Base-by-base conservation (phyloP, 2,888 invertebrate genomes). In the Cataglyphis livida region DNA sequence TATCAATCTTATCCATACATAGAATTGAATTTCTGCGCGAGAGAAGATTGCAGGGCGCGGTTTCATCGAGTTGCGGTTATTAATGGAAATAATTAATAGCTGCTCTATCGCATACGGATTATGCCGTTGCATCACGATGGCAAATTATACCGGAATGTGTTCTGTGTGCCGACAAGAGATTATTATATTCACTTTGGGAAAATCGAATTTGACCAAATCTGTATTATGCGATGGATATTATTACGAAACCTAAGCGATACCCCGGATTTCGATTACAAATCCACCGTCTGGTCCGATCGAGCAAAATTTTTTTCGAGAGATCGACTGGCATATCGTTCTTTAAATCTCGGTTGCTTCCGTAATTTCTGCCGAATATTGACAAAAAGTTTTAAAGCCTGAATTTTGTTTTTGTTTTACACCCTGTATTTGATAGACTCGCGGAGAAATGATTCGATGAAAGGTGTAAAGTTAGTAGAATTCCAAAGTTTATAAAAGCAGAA, bases 1-100 rank as follows among this genome's bases (percentile, higher is more conserved):
- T 10, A 12, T 48, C n/a, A 35, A 51, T 75, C 21, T 54, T n/a
- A 38, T 28, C 41, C 3, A 48, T 48, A 44, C 44, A 4, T 5
- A n/a, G 38, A 76, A 51, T 54, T 38, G n/a, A 38, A 70, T 76
- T 68, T 54, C 38, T 41, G 28, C 28, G 21, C 12, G 28, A 15
- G 1, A 51, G 41, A 15, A 41, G 51, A 51, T 51, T 7, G 18
- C n/a, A n/a, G 7, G n/a, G 7, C 15, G 38, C 25, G 41, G 12
- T 3, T 12, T 15, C 44, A 21, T 32, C 41, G 32, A 18, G 54
- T 57, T 57, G 25, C 38, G 32, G 21, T 71, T 28, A 32, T 41
- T 78, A 57, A 78, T 71, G 57, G 32, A 57, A 78, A 44, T 78
- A 71, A 78, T 78, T 78, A 78, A 71, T 70, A 57, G 70, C 41